Conservation (phyloP, 2,888 invertebrate genomes). For the Nycteola revayana region DNA sequence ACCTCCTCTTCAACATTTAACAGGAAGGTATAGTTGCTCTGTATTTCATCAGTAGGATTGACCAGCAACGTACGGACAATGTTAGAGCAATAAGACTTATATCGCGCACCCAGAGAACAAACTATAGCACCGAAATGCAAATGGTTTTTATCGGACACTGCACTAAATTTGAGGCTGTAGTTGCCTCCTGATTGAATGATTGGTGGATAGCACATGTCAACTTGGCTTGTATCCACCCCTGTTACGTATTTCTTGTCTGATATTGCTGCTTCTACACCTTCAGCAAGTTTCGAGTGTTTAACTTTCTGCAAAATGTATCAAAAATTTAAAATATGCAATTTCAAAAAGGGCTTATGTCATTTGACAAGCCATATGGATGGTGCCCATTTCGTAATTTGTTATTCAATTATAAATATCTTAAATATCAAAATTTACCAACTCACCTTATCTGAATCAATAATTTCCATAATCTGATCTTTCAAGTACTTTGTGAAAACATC, state of each 20-base stretch:
- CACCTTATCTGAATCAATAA: slow-evolving; percentile 98
- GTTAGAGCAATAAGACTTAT: slow-evolving; percentile 99
- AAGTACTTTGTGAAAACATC: slow-evolving; percentile 98
- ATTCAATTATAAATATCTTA: no score
- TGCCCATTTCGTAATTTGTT: no score
- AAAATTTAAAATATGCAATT: slow-evolving; percentile 1
- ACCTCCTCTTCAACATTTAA: slow-evolving; percentile 95
- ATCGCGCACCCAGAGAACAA: slow-evolving; percentile 96
- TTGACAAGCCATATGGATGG: neutral
- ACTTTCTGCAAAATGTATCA: slow-evolving; percentile 93
- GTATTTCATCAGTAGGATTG: slow-evolving; percentile 90
- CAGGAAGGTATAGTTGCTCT: slow-evolving; percentile 96
- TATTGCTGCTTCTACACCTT: slow-evolving; percentile 96
- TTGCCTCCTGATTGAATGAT: slow-evolving; percentile 99
- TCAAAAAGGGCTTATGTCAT: neutral
- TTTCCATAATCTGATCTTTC: slow-evolving; percentile 98
- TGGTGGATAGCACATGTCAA: slow-evolving; percentile 99
- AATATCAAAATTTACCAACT: slow-evolving; percentile 24
- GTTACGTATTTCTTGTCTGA: slow-evolving; percentile 98
- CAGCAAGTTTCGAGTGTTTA: slow-evolving; percentile 96
- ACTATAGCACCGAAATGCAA: slow-evolving; percentile 98
- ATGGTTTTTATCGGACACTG: slow-evolving; percentile 95
- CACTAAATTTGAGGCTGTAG: slow-evolving; percentile 98
- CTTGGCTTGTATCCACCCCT: slow-evolving; percentile 92
- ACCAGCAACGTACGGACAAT: slow-evolving; percentile 97